Percentiles rank a stretch among this genome's conserved stretches.
Evolutionary conservation across 2,888 invertebrate species (phyloP).

Genomic region (Masnerella sp.): DNA sequence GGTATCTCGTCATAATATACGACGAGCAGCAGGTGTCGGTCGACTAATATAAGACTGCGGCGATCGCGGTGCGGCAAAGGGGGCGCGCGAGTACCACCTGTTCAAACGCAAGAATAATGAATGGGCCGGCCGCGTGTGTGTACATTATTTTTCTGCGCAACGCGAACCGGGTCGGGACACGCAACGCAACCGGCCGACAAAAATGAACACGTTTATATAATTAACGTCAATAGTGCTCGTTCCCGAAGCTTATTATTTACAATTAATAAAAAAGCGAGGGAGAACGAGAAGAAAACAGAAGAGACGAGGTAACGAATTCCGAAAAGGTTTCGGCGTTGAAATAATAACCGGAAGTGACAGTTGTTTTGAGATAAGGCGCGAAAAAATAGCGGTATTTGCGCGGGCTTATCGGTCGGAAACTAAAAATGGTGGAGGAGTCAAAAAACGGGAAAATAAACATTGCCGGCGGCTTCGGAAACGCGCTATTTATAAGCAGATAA

Average conservation of each 20-base stretch:
- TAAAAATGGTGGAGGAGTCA: conserved; percentile 27
- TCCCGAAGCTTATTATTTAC: conserved; percentile 18
- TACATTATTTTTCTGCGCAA: conserved; percentile 47
- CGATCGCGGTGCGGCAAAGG: conserved; percentile 42
- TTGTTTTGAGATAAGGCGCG: too few species aligned
- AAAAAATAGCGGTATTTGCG: conserved; percentile 36
- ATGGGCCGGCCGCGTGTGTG: conserved; percentile 52
- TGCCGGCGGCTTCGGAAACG: conserved; percentile 51
- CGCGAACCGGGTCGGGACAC: conserved; percentile 37
- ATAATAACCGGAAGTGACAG: too few species aligned
- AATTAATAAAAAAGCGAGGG: conserved; percentile 13
- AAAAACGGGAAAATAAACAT: conserved; percentile 56
- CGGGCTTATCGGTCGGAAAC: too few species aligned
- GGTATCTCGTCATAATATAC: conserved; percentile 42
- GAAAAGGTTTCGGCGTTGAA: too few species aligned
- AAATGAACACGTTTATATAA: conserved; percentile 46
- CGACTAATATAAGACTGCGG: conserved; percentile 46
- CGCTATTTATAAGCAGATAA: conserved; percentile 59
- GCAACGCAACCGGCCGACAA: conserved; percentile 38
- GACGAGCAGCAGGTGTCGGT: conserved; percentile 55
- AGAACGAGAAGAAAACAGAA: not conserved
- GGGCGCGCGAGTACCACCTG: conserved; percentile 55
- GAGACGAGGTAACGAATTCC: not conserved
- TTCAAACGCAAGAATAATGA: conserved; percentile 58
- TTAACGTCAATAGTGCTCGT: conserved; percentile 38